Base-by-base conservation (phyloP, 2,113 vertebrate species). In the Rynchops niger region DNA sequence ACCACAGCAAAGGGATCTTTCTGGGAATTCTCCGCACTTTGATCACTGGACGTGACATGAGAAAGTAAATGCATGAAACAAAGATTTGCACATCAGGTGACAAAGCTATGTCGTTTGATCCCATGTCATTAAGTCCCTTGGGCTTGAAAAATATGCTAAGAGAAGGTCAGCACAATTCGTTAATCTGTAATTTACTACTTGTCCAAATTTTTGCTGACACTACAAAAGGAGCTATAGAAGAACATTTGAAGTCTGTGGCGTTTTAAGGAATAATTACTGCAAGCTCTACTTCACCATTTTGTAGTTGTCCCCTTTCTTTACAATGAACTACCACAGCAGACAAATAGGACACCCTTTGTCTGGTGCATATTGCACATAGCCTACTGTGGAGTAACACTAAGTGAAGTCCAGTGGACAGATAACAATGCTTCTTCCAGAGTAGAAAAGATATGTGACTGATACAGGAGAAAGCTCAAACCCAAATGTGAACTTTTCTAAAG, bases 281-380 rank as follows among this genome's bases (percentile, higher is more conserved):
- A 42, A 74, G 5, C 9, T 84, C 72, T 81, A 11, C 34, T 76
- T 59, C 38, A 15, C 11, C 19, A 0, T 71, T 65, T 65, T 59
- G 6, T 4, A 11, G 16, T 23, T 0, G 0, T 58, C 23, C 34
- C 9, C 7, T 49, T 84, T 74, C 55, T 71, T 82, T 40, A 34
- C 7, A 42, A 59, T 6, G 34, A 72, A 17, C 29, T 27, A 9
- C 52, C 3, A 2, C 21, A 84, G 29, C 34, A 40, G 8, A 40
- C 16, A 56, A 58, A 34, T 6, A 32, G 12, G 17, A 67, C 53
- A 47, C 7, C 15, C 18, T 32, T 80, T 19, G 11, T 9, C 53
- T 50, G 59, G 18, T 52, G 36, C 0, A 1, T 9, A 13, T 23
- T 59, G 56, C 34, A 22, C 12, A 0, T 19, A 38, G 25, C 43